Evolutionary conservation across 2,113 vertebrate genomes (phyloP).

Genomic region (Cololabis saira): DNA sequence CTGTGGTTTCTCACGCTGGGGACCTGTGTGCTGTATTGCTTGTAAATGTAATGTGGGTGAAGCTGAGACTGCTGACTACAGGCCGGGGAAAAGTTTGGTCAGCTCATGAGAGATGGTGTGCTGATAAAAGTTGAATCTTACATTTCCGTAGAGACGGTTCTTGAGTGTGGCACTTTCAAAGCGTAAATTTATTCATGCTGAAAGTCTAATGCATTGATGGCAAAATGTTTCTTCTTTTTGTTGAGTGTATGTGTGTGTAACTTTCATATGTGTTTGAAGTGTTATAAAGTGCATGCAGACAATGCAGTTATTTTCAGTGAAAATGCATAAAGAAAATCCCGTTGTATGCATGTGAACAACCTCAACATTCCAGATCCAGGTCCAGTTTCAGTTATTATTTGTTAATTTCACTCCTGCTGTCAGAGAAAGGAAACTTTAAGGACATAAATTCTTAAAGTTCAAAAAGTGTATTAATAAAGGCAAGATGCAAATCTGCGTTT

Average conservation of each 20-base stretch:
- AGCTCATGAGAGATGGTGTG: conserved; percentile 55
- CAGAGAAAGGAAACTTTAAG: no score
- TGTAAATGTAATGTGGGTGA: conserved; percentile 41
- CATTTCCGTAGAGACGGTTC: conserved; percentile 36
- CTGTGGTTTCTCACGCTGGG: neutral
- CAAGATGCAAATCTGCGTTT: no score
- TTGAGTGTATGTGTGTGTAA: neutral
- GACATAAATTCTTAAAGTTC: no score
- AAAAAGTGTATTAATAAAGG: no score
- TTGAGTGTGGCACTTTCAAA: conserved; percentile 19
- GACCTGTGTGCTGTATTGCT: neutral
- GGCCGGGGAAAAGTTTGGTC: conserved; percentile 21
- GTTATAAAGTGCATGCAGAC: neutral
- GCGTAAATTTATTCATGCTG: conserved; percentile 45
- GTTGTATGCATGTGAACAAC: neutral
- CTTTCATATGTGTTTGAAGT: conserved; percentile 3
- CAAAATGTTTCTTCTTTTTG: neutral
- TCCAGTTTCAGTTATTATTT: no score
- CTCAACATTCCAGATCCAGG: neutral
- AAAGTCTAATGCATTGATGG: neutral
- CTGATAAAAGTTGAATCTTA: conserved; percentile 52
- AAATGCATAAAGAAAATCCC: no score
- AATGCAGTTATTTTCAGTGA: neutral
- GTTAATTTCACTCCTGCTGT: no score
- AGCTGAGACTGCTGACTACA: conserved; percentile 42